Conservation (phyloP, 2,797 vertebrate genomes). For the Catharus ustulatus region DNA sequence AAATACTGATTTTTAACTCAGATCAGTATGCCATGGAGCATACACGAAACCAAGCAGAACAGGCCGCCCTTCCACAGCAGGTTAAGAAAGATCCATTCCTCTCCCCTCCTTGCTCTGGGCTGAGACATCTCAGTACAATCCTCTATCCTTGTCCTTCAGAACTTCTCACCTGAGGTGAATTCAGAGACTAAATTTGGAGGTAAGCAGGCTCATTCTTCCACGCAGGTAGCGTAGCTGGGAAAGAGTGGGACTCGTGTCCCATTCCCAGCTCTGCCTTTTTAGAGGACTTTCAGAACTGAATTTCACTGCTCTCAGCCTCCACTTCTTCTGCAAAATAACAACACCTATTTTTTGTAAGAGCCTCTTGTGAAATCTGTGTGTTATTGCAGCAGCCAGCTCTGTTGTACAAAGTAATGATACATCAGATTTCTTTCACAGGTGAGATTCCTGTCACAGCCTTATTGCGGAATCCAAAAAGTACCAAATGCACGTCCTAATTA, state of each 20-base stretch:
- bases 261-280: background rate
- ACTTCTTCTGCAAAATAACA: background rate
- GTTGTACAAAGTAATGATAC: background rate
- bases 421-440: background rate
- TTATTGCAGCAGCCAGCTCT: background rate
- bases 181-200: background rate
- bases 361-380: background rate
- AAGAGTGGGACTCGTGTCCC: background rate
- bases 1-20: background rate
- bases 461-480: background rate
- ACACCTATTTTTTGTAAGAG: background rate
- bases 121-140: background rate
- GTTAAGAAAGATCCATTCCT: background rate
- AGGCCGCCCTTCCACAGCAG: background rate
- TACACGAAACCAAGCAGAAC: background rate
- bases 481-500: background rate
- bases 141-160: background rate
- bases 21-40: background rate
- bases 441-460: background rate
- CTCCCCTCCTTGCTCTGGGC: background rate
- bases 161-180: background rate
- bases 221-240: background rate
- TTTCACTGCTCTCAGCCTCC: background rate
- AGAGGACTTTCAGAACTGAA: background rate
- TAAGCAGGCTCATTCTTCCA: background rate